A percentile compares a stretch with the other conserved stretches of the same genome.
Conservation (phyloP, 2,797 vertebrate species). For the Melanotaenia nigrans region DNA sequence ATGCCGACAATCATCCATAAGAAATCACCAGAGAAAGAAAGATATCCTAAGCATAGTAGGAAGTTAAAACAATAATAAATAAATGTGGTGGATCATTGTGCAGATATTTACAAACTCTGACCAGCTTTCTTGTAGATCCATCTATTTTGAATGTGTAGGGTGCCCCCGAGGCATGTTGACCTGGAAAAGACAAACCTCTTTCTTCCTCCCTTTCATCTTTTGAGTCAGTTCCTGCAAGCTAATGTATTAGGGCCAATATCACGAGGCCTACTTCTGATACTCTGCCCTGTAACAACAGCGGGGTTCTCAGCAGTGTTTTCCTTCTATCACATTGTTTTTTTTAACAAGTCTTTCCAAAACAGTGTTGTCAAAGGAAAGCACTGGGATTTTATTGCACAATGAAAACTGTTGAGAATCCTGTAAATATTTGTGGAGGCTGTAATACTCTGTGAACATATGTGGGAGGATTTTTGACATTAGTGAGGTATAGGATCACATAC, state of each 20-base stretch:
- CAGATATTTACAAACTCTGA: conserved; percentile 64
- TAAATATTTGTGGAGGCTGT: conserved; percentile 65
- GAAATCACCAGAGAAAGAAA: conserved; percentile 33
- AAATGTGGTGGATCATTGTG: conserved; percentile 49
- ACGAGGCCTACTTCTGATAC: conserved; percentile 58
- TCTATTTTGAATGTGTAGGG: conserved; percentile 77
- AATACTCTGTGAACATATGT: conserved; percentile 34
- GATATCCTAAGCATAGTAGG: conserved; percentile 29
- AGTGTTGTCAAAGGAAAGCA: conserved; percentile 42
- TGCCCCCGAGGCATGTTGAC: conserved; percentile 80
- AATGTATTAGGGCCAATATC: conserved; percentile 65
- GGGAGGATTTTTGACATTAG: conserved; percentile 67
- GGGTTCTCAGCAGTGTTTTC: conserved; percentile 43
- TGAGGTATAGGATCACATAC: conserved; percentile 58
- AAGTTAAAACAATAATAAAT: conserved; percentile 46
- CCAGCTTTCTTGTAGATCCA: conserved; percentile 62
- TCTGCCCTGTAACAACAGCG: conserved; percentile 55
- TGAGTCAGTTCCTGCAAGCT: conserved; percentile 65
- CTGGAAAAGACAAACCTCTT: conserved; percentile 77
- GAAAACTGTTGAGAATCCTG: conserved; percentile 40
- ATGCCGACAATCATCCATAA: conserved; percentile 31
- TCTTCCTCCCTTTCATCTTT: conserved; percentile 77
- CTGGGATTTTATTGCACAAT: conserved; percentile 44
- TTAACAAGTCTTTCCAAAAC: conserved; percentile 35
- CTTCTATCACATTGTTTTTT: conserved; percentile 18